Percentiles rank a stretch among this genome's conserved stretches.
Conservation (phyloP, 2,797 vertebrate genomes). For the Acipenser oxyrinchus region DNA sequence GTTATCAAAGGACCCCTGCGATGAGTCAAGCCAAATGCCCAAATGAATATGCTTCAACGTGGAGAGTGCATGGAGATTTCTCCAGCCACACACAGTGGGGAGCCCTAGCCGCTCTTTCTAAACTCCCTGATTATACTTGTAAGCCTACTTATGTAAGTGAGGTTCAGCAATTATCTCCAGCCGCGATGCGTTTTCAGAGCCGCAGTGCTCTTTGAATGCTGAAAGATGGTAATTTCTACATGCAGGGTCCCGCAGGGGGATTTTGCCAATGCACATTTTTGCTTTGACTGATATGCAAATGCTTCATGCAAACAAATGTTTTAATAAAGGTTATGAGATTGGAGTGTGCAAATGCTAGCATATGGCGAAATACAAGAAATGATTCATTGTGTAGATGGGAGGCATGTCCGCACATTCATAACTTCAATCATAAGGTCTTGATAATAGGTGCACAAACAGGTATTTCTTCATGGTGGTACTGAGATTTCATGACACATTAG, state of each 20-base stretch:
- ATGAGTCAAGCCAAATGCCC: slow-evolving; percentile 45
- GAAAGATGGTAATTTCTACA: slow-evolving; percentile 50
- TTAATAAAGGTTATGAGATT: slow-evolving; percentile 1
- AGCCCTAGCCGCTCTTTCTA: slow-evolving; percentile 52
- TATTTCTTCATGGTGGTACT: no score
- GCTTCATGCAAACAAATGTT: slow-evolving; percentile 35
- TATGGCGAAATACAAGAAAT: not conserved
- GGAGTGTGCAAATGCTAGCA: not conserved
- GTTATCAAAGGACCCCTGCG: slow-evolving; percentile 46
- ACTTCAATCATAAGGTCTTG: slow-evolving; percentile 14
- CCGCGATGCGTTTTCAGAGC: slow-evolving; percentile 49
- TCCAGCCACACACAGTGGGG: slow-evolving; percentile 53
- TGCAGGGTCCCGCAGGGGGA: slow-evolving; percentile 57
- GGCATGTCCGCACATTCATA: no score
- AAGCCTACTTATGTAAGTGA: slow-evolving; percentile 53
- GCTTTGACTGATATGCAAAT: slow-evolving; percentile 70
- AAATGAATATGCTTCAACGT: slow-evolving; percentile 58
- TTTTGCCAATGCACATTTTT: slow-evolving; percentile 57
- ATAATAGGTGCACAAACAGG: no score
- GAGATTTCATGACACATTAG: no score
- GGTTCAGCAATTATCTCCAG: slow-evolving; percentile 50
- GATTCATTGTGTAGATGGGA: not conserved
- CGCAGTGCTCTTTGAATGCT: slow-evolving; percentile 43
- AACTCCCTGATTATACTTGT: slow-evolving; percentile 55
- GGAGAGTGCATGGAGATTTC: slow-evolving; percentile 42